phyloP scores from a whole-genome alignment of 2,797 vertebrate species.

The Denticeps clupeoides region DNA sequence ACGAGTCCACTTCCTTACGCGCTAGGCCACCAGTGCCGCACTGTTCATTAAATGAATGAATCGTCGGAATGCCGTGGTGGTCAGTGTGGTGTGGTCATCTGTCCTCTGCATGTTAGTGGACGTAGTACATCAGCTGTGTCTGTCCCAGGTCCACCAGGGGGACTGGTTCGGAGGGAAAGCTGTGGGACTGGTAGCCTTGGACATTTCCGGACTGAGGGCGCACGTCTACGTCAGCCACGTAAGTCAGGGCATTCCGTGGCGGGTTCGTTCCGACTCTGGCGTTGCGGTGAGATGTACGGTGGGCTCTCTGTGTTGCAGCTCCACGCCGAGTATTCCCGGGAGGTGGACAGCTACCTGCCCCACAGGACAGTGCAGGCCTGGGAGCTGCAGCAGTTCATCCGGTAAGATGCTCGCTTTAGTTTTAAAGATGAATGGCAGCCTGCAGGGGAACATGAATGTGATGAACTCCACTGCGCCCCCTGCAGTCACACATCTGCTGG shows the following conservation, averaged over 20 bases:
- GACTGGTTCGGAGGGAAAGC: conserved; percentile 75
- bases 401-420: too few relatives aligned
- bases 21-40: too few relatives aligned
- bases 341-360: conserved; percentile 62
- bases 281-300: too few relatives aligned
- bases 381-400: conserved; percentile 73
- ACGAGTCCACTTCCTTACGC: too few relatives aligned
- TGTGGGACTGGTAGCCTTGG: conserved; percentile 56
- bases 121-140: too few relatives aligned
- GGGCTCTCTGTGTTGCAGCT: conserved; percentile 46
- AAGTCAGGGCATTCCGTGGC: conserved; percentile 31
- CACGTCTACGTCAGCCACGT: conserved; percentile 68
- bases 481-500: conserved; percentile 61
- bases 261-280: not conserved
- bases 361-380: conserved; percentile 72
- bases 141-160: conserved; percentile 53
- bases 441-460: too few relatives aligned
- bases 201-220: conserved; percentile 48
- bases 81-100: too few relatives aligned
- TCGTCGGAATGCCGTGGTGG: too few relatives aligned
- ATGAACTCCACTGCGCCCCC: too few relatives aligned
- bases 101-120: too few relatives aligned
- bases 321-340: conserved; percentile 66
- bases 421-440: too few relatives aligned
- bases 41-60: too few relatives aligned